These are phyloP conservation scores for Ctenochaetus hawaiiensis DNA, from an alignment of 2,797 vertebrate genomes.

Conservation along the genomic window DNA sequence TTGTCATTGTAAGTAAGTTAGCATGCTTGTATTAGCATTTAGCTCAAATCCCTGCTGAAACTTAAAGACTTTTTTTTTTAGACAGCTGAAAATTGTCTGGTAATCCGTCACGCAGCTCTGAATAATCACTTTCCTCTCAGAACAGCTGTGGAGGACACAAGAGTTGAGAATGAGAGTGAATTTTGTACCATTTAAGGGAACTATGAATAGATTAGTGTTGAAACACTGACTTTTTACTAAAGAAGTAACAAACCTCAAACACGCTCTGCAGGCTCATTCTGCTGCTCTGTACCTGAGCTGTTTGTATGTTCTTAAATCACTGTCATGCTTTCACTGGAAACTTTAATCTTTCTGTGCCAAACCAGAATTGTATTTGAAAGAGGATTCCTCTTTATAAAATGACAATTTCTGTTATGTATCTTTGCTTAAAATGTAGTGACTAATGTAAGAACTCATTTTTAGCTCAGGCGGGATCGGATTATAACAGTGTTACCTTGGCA, in stretches of 20 bases:
- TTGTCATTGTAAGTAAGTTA: not conserved
- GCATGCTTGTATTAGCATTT: not conserved
- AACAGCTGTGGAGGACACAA: slow-evolving; percentile 1
- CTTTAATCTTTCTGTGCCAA: not conserved
- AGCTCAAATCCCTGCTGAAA: not conserved
- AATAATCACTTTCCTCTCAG: slow-evolving; percentile 25
- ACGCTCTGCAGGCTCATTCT: not conserved
- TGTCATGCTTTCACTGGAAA: not conserved
- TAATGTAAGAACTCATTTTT: slow-evolving; percentile 34
- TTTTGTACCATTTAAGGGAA: slow-evolving; percentile 23
- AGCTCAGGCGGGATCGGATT: not conserved
- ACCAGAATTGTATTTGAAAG: not conserved
- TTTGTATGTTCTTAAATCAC: slow-evolving; percentile 16
- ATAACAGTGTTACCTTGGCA: slow-evolving; percentile 12
- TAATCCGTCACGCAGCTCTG: slow-evolving; percentile 13
- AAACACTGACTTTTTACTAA: slow-evolving; percentile 34
- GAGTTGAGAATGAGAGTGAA: not conserved
- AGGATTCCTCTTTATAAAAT: not conserved
- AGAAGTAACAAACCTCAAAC: slow-evolving; percentile 32
- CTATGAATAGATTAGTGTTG: slow-evolving; percentile 14
- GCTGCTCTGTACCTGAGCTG: not conserved
- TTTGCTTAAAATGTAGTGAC: slow-evolving; percentile 14
- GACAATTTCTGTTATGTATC: not conserved
- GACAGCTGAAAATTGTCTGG: slow-evolving; percentile 1
- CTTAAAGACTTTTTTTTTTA: not conserved